Percentiles rank a stretch among this genome's conserved stretches.
Conservation (phyloP, 2,888 invertebrate species). For the Nesidiocoris tenuis region DNA sequence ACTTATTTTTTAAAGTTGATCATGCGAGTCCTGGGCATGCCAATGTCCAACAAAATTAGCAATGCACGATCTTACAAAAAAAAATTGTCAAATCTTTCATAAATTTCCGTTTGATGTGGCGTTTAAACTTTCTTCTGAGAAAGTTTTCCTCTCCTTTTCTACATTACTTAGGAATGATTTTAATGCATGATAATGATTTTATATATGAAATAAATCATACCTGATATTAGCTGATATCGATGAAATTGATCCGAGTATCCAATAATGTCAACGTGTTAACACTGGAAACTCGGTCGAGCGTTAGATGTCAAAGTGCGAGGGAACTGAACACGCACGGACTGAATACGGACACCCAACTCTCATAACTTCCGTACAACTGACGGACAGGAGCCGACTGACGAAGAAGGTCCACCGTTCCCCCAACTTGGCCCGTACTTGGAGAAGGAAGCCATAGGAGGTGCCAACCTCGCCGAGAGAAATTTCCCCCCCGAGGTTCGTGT, state of each 20-base stretch:
- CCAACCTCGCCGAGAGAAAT: slow-evolving; percentile 28
- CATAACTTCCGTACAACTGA: slow-evolving; percentile 31
- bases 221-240: too few relatives aligned
- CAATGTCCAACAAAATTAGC: too few relatives aligned
- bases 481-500: not conserved
- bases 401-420: not conserved
- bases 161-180: too few relatives aligned
- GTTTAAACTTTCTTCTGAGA: too few relatives aligned
- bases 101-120: too few relatives aligned
- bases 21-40: too few relatives aligned
- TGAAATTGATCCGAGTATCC: slow-evolving; percentile 11
- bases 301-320: slow-evolving; percentile 13
- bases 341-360: slow-evolving; percentile 11
- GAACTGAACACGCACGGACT: not conserved
- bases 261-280: not conserved
- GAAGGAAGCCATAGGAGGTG: slow-evolving; percentile 24
- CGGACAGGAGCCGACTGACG: not conserved
- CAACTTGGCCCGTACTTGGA: slow-evolving; percentile 13
- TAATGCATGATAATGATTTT: too few relatives aligned
- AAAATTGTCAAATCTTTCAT: too few relatives aligned
- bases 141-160: too few relatives aligned
- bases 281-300: slow-evolving; percentile 31
- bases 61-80: too few relatives aligned
- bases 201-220: too few relatives aligned
- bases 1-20: too few relatives aligned